Conservation (phyloP, 2,797 vertebrate genomes). For the Periparus ater region DNA sequence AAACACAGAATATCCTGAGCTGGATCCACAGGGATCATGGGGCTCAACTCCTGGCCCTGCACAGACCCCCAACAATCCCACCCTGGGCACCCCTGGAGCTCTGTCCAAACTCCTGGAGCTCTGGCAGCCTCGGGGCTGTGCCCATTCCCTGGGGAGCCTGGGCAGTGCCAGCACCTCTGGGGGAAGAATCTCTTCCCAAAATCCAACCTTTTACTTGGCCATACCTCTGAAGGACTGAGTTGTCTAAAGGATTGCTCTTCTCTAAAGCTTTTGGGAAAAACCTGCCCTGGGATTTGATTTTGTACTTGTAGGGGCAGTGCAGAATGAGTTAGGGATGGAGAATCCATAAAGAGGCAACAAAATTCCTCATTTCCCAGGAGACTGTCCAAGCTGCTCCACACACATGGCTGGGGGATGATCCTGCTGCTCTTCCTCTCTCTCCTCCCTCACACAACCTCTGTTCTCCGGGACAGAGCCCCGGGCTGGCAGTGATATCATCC, state of each 20-base stretch:
- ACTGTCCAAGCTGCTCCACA: background rate
- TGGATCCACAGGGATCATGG: background rate
- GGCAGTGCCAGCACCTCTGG: background rate
- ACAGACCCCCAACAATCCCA: background rate
- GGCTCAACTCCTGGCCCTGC: background rate
- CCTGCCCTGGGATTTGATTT: background rate
- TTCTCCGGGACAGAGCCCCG: background rate
- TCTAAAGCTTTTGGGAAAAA: background rate
- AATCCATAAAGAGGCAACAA: background rate
- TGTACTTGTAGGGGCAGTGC: rapidly evolving
- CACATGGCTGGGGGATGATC: background rate
- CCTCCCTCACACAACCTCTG: background rate
- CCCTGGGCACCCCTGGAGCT: background rate
- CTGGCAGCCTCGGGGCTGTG: background rate
- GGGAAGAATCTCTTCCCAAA: rapidly evolving
- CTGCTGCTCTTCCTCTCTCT: background rate
- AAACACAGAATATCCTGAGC: background rate
- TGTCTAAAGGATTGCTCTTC: background rate
- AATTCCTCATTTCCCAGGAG: background rate
- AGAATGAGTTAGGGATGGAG: background rate
- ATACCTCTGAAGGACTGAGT: background rate
- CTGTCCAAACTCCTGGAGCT: background rate
- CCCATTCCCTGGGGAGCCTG: background rate
- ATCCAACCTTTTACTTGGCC: background rate
- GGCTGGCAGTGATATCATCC: constrained; percentile 42